Base-by-base conservation (phyloP, 2,797 vertebrate species). In the Leptoclinus maculatus region DNA sequence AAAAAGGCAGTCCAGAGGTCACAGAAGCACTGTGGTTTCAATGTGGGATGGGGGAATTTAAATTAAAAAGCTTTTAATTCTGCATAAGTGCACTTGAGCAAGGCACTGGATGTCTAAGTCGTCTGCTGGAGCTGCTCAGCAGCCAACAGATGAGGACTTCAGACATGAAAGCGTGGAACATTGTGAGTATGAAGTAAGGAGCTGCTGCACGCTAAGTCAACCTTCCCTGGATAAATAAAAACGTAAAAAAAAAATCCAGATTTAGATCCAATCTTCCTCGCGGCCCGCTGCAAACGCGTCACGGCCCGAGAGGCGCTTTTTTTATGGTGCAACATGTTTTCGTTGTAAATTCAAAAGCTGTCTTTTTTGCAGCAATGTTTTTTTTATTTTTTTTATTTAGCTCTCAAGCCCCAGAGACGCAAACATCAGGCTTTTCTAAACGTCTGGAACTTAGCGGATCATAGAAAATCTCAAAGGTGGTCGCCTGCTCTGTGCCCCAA, bases 381-480 rank as follows among this genome's bases (percentile, higher is more conserved):
- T 80, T 87, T 66, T 7, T 32, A 5, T 74, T 34, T 21, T 47
- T 47, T 47, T 8, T 49, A 82, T 85, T 77, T 53, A 83, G 81
- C 71, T 86, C 58, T 60, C 19, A 53, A 2, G 45, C 54, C 63
- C 63, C 12, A 75, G 25, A 79, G 47, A 83, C 63, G 67, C 58
- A 79, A 71, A 78, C 39, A 13, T 23, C 21, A 16, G 56, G 21
- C 47, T 74, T 79, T 80, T 84, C 78, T 56, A 83, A 81, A 84
- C 45, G 79, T 89, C 80, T 89, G 82, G 66, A 83, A 60, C 70
- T 75, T 58, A 29, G 64, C 66, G 38, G 77, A 77, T 82, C 53
- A 14, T 91, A 10, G 84, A 91, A 92, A 87, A 53, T 10, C 85
- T 85, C 84, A 16, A 49, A 81, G 89, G 91, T 93, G 91, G 91